Base-by-base conservation (phyloP, 2,888 invertebrate species). In the Lottia scabra region DNA sequence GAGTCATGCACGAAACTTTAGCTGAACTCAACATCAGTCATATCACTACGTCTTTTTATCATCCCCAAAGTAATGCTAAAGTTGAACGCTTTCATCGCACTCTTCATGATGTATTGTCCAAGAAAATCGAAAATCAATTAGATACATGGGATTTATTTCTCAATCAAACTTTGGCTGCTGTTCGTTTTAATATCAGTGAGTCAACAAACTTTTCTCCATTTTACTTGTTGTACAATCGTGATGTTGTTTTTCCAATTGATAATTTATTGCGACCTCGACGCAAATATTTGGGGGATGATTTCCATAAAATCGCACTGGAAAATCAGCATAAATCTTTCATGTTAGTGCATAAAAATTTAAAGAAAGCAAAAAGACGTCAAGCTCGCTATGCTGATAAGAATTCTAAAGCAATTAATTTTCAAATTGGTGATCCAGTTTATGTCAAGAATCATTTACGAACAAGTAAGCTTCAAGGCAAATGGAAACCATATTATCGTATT, bases 51-150 rank as follows among this genome's bases (percentile, higher is more conserved):
- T 56, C 63, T 4, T 44, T 16, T 16, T 72, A 72, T 12, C 71
- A 72, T 19, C 71, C 71, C 1, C 67, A 67, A 13, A 43, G 63
- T 8, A 72, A 67, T 45, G 15, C 26, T 12, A 63, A 63, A 44
- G 71, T 72, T 13, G 67, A 72, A 30, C 43, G 71, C 44, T 67
- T 71, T 43, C 71, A 67, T 43, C 16, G 71, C 23, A 67, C 67
- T 27, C 44, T 67, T 15, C 67, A 63, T 43, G 67, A 71, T 26
- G 46, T 67, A 30, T 23, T 71, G 2, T 56, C 71, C 10, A 67
- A 71, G 43, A 67, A 45, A 23, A 8, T 67, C 15, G 27, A 71
- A 16, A 67, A 71, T 26, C 3, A 67, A 6, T 26, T 45, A n/a
- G 62, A 26, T 16, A 23, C 62, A 2, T 67, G 56, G 71, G 71